Evolutionary conservation across 2,797 vertebrate genomes (phyloP).

Genomic region (Halcyon smyrnensis): DNA sequence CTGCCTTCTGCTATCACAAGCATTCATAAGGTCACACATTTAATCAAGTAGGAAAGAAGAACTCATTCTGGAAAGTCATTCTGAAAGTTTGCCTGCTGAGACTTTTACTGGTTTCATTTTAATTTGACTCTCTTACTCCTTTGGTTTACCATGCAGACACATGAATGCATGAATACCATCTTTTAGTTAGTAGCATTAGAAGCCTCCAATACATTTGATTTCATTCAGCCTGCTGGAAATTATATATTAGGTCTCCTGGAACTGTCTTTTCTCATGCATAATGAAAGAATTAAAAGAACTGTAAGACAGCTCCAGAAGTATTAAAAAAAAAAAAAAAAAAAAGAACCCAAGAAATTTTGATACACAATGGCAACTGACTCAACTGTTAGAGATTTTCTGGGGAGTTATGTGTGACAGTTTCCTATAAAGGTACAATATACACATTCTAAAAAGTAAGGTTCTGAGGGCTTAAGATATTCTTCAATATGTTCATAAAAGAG

Average conservation of each 20-base stretch:
- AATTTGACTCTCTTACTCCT: neutral
- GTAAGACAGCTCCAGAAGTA: neutral
- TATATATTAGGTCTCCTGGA: neutral
- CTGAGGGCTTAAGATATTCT: neutral
- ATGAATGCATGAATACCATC: neutral
- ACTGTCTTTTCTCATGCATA: neutral
- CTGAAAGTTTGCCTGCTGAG: neutral
- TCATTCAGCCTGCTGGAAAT: neutral
- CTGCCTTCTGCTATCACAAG: neutral
- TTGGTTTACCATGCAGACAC: neutral
- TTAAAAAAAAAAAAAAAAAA: no score
- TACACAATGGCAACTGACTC: accelerated
- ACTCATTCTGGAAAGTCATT: neutral
- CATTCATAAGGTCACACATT: neutral
- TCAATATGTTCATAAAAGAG: neutral
- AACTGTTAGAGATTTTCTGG: neutral
- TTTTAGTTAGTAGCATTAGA: neutral
- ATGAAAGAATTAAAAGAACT: neutral
- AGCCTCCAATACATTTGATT: neutral
- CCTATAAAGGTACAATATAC: neutral
- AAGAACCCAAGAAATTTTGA: no score
- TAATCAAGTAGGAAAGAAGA: neutral
- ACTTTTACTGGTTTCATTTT: neutral
- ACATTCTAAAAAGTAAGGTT: neutral
- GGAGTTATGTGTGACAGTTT: neutral